Conservation (phyloP, 2,888 invertebrate genomes). For the Cordylochernes scorpioides region DNA sequence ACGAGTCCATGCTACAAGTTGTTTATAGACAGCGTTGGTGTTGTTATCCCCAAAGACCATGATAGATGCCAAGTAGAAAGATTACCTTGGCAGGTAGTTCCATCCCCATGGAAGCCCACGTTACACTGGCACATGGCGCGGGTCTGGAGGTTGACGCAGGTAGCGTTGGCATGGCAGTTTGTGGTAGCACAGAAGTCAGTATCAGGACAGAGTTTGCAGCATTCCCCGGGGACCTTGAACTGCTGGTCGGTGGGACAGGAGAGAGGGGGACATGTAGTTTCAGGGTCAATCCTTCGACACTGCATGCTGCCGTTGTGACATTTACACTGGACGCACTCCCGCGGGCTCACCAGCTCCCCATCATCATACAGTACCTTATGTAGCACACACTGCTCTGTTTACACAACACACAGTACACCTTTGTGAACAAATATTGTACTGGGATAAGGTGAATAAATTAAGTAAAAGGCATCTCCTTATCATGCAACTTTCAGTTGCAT, state of each 20-base stretch:
- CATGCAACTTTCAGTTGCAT: no score
- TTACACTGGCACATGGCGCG: slow-evolving; percentile 72
- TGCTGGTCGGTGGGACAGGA: slow-evolving; percentile 47
- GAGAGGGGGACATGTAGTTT: slow-evolving; percentile 44
- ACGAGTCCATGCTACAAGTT: no score
- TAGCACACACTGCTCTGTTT: slow-evolving; percentile 42
- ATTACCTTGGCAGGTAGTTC: slow-evolving; percentile 27
- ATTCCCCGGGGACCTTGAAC: slow-evolving; percentile 53
- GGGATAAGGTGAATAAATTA: no score
- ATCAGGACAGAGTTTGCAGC: slow-evolving; percentile 75
- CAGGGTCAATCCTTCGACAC: slow-evolving; percentile 23
- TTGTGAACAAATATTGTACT: no score
- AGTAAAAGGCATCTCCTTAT: no score
- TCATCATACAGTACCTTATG: slow-evolving; percentile 45
- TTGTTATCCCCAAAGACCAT: no score
- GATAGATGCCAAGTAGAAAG: no score
- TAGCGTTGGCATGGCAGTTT: slow-evolving; percentile 64
- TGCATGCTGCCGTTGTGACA: slow-evolving; percentile 10
- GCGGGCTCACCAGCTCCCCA: slow-evolving; percentile 34
- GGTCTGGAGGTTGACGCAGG: slow-evolving; percentile 68
- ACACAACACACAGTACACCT: no score
- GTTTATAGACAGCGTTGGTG: no score
- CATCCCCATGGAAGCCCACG: slow-evolving; percentile 65
- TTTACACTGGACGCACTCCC: no score
- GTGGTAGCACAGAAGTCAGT: slow-evolving; percentile 5